Evolutionary conservation across 2,888 invertebrate species (phyloP), one percentile per base, ranked within the genome.

Genomic region (Tetheella fluctuosa): DNA sequence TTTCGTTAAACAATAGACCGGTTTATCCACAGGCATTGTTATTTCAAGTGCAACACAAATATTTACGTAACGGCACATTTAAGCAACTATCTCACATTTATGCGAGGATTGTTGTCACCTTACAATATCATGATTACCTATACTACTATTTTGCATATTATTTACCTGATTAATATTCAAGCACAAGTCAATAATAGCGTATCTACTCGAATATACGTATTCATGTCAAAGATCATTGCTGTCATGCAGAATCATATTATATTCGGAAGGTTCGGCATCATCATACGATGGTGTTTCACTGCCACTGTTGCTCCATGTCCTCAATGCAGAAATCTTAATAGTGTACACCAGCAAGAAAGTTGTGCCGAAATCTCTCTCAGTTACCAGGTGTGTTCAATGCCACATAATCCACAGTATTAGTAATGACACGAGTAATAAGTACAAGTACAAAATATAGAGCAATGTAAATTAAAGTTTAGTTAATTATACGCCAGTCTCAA

Each of bases 401-500:
- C 42, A 13, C 13, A 7, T 13, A 34, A 34, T 34, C 3, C 1
- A 25, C 25, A 6, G 3, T 6, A 34, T 7, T 30, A 34, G 34
- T 13, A 34, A 34, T 34, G n/a, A n/a, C n/a, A n/a, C 34, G 34
- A 34, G 25, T 25, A 25, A 2, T n/a, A n/a, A n/a, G n/a, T n/a
- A n/a, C n/a, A n/a, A n/a, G 13, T 13, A 13, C 34, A 13, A 34
- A 13, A 34, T 34, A 34, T 13, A 13, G n/a, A n/a, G 34, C 13
- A 34, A 34, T 34, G 34, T 34, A 34, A 34, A 34, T 53, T 63
- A 53, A 54, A 53, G 48, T 53, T 54, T 58, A 58, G 60, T 60
- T 62, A 60, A 34, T 34, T 59, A 2, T 34, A 59, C 62, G 58
- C 55, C 58, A 69, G 59, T 64, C 69, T 67, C 68, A 71, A 71